Evolutionary conservation across 2,888 invertebrate species (phyloP), one percentile per base, ranked within the genome.

Genomic region (Heteromyza rotundicornis): DNA sequence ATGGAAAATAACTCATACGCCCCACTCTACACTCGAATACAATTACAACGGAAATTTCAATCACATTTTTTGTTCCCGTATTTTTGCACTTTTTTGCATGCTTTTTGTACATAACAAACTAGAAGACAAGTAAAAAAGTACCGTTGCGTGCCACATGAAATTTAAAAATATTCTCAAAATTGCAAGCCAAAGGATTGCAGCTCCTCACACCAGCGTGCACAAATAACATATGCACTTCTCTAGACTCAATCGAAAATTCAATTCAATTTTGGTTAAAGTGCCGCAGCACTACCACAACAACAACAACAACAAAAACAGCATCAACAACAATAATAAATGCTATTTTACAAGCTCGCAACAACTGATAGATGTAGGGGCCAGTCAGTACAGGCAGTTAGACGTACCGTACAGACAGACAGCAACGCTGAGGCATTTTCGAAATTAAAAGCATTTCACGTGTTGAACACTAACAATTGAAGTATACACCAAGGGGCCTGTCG

Each of bases 401-500:
- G 12, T 32, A 8, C 7, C 40, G n/a, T 2, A 40, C 40, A 3
- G 40, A 40, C 16, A 40, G 40, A 40, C n/a, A 40, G 8, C 10
- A 7, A 40, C 16, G 16, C 40, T n/a, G 40, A 40, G 40, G 40
- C 40, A 40, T 40, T 40, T 40, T 40, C 2, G 5, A 40, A 40
- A 40, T 40, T 40, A 40, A 40, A 40, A 40, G 40, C 40, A 40
- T 40, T 40, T 40, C 40, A 40, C 40, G 40, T 40, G 40, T 40
- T 40, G 40, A 40, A 40, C 5, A 10, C 40, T 7, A 40, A 40
- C 5, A 7, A n/a, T 3, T 14, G n/a, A 7, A 40, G 40, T n/a
- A 40, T 40, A 40, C 40, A 40, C 40, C n/a, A n/a, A n/a, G 40
- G 14, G 5, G 5, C 16, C n/a, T 14, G 40, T 3, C 14, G 40